Conservation (phyloP, 1,140 invertebrate species). For the Dinothrombium tinctorium region DNA sequence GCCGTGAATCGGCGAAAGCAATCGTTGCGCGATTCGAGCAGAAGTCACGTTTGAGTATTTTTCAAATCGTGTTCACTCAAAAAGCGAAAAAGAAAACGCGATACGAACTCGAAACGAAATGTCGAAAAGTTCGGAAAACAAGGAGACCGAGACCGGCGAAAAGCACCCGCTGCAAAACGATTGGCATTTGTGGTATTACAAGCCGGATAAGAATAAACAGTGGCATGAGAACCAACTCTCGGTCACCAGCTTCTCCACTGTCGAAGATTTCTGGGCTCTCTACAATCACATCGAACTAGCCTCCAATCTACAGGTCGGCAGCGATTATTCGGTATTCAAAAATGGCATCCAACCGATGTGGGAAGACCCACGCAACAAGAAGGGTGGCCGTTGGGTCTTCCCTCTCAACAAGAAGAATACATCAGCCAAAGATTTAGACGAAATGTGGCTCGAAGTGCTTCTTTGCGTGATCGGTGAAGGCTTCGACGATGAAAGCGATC, state of each 20-base stretch:
- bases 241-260: slow-evolving; percentile 78
- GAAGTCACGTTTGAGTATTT: too few species aligned
- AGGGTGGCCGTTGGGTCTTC: slow-evolving; percentile 10
- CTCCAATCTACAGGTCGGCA: slow-evolving; percentile 2
- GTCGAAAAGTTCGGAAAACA: too few species aligned
- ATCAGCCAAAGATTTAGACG: not conserved
- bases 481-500: slow-evolving; percentile 10
- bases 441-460: slow-evolving; percentile 11
- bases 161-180: slow-evolving; percentile 86
- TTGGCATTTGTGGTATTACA: slow-evolving; percentile 97
- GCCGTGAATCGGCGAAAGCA: too few species aligned
- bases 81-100: too few species aligned
- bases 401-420: not conserved
- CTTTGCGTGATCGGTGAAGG: slow-evolving; percentile 12
- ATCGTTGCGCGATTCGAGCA: too few species aligned
- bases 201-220: slow-evolving; percentile 55
- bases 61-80: too few species aligned
- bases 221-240: slow-evolving; percentile 89
- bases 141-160: too few species aligned
- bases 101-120: too few species aligned
- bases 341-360: slow-evolving; percentile 12
- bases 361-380: slow-evolving; percentile 10
- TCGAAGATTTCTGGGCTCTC: slow-evolving; percentile 92
- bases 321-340: slow-evolving; percentile 12
- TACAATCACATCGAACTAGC: slow-evolving; percentile 12